These are phyloP conservation scores for Tipula vernalis DNA, from an alignment of 2,888 invertebrate species.

Conservation along the genomic window DNA sequence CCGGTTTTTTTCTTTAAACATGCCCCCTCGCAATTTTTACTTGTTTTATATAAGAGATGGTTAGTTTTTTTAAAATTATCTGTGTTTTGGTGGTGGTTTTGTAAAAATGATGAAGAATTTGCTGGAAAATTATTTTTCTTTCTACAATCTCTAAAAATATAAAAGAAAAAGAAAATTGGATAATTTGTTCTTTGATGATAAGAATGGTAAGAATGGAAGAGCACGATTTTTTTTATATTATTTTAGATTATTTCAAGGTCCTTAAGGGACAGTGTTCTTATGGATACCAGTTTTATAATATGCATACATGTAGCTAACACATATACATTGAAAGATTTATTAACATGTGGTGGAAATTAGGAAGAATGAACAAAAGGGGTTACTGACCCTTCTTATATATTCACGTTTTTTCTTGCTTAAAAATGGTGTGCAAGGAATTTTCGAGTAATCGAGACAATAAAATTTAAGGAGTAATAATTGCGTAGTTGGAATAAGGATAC, in stretches of 20 bases:
- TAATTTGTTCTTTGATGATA: neutral
- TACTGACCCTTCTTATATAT: neutral
- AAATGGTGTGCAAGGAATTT: neutral
- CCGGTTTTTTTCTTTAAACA: slow-evolving; percentile 41
- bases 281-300: neutral
- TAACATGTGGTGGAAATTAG: neutral
- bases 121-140: neutral
- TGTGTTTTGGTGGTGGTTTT: neutral
- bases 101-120: neutral
- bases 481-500: neutral
- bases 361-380: neutral
- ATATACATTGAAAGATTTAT: neutral
- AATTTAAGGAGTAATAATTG: neutral
- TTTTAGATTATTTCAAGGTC: neutral
- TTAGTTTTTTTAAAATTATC: neutral
- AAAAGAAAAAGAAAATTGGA: neutral
- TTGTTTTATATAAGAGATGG: slow-evolving; percentile 7
- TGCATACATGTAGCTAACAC: neutral
- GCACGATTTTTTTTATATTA: neutral
- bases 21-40: slow-evolving; percentile 24
- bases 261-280: neutral
- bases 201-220: neutral
- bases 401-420: neutral
- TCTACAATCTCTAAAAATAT: neutral
- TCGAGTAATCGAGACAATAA: neutral